A percentile compares a stretch with the other conserved stretches of the same genome.
Conservation (phyloP, 2,113 vertebrate species). For the Recurvirostra avosetta region DNA sequence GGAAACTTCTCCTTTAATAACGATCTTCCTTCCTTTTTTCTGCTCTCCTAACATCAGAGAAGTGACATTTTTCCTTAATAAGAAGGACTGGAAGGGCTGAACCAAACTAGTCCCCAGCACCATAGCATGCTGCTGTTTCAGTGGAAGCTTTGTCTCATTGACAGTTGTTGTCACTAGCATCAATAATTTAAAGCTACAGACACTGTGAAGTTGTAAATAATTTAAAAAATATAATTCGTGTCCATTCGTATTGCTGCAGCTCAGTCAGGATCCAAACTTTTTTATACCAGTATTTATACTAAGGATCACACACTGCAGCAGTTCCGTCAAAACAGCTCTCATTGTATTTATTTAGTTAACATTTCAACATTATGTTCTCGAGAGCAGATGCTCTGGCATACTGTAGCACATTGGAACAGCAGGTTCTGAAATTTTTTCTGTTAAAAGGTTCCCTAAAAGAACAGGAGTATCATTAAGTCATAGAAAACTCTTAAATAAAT, state of each 20-base stretch:
- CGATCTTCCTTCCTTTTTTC: neutral
- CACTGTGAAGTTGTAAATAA: conserved; percentile 52
- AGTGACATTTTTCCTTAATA: neutral
- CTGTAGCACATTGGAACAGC: neutral
- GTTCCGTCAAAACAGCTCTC: neutral
- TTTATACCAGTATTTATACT: neutral
- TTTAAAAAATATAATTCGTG: conserved; percentile 50
- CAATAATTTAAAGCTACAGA: conserved; percentile 61
- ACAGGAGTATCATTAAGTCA: neutral
- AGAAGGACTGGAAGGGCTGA: neutral
- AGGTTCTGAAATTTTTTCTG: neutral
- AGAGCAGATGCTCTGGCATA: neutral
- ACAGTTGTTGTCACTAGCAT: conserved; percentile 31
- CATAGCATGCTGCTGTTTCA: neutral
- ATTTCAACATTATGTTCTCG: neutral
- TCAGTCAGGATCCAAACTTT: conserved; percentile 25
- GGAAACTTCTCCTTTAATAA: conserved; percentile 22
- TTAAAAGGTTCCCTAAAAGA: conserved; percentile 2
- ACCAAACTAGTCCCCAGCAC: neutral
- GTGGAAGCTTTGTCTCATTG: conserved; percentile 40
- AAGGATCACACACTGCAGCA: neutral
- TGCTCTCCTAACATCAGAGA: neutral
- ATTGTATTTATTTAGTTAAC: conserved; percentile 1
- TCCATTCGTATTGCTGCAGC: conserved; percentile 1
- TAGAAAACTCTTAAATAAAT: conserved; percentile 41